Percentiles rank a stretch among this genome's conserved stretches.
Conservation (phyloP, 2,888 invertebrate genomes). For the Melipona beecheii region DNA sequence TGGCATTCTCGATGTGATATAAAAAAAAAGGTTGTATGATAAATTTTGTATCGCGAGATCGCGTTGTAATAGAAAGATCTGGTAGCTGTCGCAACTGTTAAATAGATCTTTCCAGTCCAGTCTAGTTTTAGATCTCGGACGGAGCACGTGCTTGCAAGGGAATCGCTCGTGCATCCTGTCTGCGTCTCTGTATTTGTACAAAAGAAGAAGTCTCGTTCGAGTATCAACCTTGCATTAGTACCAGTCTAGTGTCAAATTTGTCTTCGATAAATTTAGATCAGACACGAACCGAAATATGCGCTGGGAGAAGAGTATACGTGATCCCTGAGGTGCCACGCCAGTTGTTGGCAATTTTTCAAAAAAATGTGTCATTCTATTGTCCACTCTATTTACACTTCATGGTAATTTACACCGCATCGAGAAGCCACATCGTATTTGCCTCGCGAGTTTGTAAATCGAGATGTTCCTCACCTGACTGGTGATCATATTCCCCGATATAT, state of each 20-base stretch:
- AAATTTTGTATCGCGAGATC: slow-evolving; percentile 16
- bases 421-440: background rate
- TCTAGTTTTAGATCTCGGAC: slow-evolving; percentile 61
- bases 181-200: slow-evolving; percentile 53
- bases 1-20: background rate
- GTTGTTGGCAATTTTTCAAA: slow-evolving; percentile 80
- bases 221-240: slow-evolving; percentile 77
- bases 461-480: slow-evolving; percentile 91
- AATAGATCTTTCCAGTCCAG: slow-evolving; percentile 42
- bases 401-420: slow-evolving; percentile 26
- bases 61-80: slow-evolving; percentile 20
- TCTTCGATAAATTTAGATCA: slow-evolving; percentile 81
- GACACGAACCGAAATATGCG: slow-evolving; percentile 70
- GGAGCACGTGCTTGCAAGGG: slow-evolving; percentile 47
- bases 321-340: slow-evolving; percentile 59
- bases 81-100: slow-evolving; percentile 22
- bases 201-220: slow-evolving; percentile 66
- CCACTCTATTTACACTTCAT: slow-evolving; percentile 19
- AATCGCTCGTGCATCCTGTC: slow-evolving; percentile 33
- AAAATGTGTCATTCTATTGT: slow-evolving; percentile 54
- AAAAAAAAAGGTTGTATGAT: slow-evolving; percentile 15
- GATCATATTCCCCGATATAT: slow-evolving; percentile 97
- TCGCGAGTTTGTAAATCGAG: slow-evolving; percentile 29
- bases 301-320: slow-evolving; percentile 55
- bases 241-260: slow-evolving; percentile 80